Conservation (phyloP, 2,888 invertebrate species). For the Sminthurides aquaticus region DNA sequence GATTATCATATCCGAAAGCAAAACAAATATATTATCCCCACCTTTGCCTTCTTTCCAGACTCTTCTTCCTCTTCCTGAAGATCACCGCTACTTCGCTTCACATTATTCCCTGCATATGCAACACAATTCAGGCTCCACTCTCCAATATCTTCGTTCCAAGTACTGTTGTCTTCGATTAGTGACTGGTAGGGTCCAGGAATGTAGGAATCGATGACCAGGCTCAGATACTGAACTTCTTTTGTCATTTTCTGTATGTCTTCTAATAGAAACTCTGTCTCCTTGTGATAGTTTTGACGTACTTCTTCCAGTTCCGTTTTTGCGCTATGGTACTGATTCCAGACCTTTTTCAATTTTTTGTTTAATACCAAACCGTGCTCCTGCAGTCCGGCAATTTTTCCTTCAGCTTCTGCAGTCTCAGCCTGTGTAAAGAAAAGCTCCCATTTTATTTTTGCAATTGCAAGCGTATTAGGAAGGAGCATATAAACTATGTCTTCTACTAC, state of each 20-base stretch:
- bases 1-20: too few relatives aligned
- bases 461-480: background rate
- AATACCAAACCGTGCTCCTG: conserved; percentile 93
- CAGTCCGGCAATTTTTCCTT: conserved; percentile 85
- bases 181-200: conserved; percentile 91
- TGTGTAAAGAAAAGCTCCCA: conserved; percentile 43
- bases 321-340: conserved; percentile 76
- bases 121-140: conserved; percentile 98
- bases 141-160: conserved; percentile 97
- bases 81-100: conserved; percentile 59
- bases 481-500: conserved; percentile 46
- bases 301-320: conserved; percentile 77
- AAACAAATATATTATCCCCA: conserved; percentile 1
- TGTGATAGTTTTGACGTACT: conserved; percentile 86
- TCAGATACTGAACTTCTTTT: conserved; percentile 82
- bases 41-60: conserved; percentile 20
- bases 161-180: conserved; percentile 80
- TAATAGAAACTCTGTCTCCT: conserved; percentile 91
- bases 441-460: conserved; percentile 1
- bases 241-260: conserved; percentile 86
- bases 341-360: conserved; percentile 82
- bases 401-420: conserved; percentile 85
- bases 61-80: conserved; percentile 43
- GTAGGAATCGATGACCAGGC: conserved; percentile 81
- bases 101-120: conserved; percentile 98